Evolutionary conservation across 2,888 invertebrate genomes (phyloP).

Genomic region (Dastarcus helophoroides): DNA sequence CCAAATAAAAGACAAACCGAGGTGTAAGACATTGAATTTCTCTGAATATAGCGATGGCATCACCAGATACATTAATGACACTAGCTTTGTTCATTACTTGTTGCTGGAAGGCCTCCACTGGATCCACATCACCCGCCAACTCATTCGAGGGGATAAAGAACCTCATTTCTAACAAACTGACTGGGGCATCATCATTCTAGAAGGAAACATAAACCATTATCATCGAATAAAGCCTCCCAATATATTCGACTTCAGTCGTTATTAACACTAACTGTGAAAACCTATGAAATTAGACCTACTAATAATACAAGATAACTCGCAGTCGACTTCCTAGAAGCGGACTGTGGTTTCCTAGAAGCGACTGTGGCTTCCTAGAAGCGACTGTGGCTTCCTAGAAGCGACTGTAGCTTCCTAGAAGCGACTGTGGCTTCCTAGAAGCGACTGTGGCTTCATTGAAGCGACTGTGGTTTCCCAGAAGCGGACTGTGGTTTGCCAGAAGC

Average conservation of each 20-base stretch:
- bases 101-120: slow-evolving; percentile 93
- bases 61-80: slow-evolving; percentile 94
- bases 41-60: slow-evolving; percentile 92
- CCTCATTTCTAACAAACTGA: slow-evolving; percentile 93
- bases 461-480: too few relatives aligned
- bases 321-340: too few relatives aligned
- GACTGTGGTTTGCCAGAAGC: too few relatives aligned
- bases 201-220: slow-evolving; percentile 26
- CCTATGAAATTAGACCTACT: slow-evolving; percentile 17
- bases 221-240: too few relatives aligned
- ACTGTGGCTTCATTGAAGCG: too few relatives aligned
- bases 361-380: too few relatives aligned
- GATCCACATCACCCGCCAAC: slow-evolving; percentile 74
- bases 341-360: too few relatives aligned
- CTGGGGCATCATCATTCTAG: slow-evolving; percentile 95
- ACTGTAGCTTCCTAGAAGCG: too few relatives aligned
- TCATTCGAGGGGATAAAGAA: slow-evolving; percentile 94
- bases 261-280: too few relatives aligned
- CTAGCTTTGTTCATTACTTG: slow-evolving; percentile 96
- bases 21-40: slow-evolving; percentile 98
- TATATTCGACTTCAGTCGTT: too few relatives aligned
- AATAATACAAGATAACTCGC: slow-evolving; percentile 6
- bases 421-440: too few relatives aligned
- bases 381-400: too few relatives aligned
- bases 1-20: slow-evolving; percentile 50